Conservation (phyloP, 2,888 invertebrate species). For the Electrophaes corylata region DNA sequence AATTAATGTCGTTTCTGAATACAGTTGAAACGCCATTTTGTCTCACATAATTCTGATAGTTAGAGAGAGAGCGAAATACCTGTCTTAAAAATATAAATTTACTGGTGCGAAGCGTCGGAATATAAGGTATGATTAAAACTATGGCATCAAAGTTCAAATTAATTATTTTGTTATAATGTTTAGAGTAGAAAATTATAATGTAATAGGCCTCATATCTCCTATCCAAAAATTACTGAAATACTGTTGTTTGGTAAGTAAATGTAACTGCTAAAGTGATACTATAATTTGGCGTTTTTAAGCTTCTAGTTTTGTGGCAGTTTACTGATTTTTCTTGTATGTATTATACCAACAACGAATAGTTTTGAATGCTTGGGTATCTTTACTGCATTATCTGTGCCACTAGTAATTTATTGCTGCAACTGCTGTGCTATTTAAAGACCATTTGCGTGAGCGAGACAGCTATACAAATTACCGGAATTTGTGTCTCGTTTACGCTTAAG, state of each 20-base stretch:
- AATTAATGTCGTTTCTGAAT: neutral
- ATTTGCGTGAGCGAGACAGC: no score
- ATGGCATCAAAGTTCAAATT: slow-evolving; percentile 32
- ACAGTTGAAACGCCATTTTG: slow-evolving; percentile 2
- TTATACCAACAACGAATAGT: no score
- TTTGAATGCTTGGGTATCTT: no score
- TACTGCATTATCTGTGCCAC: no score
- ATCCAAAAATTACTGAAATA: slow-evolving; percentile 11
- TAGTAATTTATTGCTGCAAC: no score
- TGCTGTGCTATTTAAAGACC: no score
- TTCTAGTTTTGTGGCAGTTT: no score
- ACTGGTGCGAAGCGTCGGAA: slow-evolving; percentile 39
- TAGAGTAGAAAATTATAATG: neutral
- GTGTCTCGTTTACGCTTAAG: no score
- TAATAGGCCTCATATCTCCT: slow-evolving; percentile 5
- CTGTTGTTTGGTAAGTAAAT: neutral
- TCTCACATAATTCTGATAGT: neutral
- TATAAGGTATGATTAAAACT: slow-evolving; percentile 50
- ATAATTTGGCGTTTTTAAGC: no score
- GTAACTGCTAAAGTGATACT: neutral
- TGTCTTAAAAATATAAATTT: neutral
- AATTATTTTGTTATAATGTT: slow-evolving; percentile 16
- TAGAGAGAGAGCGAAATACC: neutral
- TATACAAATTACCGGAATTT: no score
- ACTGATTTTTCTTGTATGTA: no score